These are phyloP conservation scores for Cherax destructor DNA, from an alignment of 1,140 invertebrate genomes.

Conservation along the genomic window DNA sequence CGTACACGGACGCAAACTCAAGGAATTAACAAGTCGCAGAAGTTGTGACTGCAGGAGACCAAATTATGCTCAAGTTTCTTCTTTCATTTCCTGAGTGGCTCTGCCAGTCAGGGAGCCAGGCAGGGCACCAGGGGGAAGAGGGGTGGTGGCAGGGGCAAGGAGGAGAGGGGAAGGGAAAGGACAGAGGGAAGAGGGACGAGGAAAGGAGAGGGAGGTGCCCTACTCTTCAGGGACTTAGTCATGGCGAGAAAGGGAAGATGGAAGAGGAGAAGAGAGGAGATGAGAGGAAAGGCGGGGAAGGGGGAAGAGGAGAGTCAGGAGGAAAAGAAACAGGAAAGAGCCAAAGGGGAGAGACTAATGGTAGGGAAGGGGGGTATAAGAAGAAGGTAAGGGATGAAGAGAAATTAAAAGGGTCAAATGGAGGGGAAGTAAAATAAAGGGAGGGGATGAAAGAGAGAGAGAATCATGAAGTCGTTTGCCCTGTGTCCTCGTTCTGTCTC, in stretches of 20 bases:
- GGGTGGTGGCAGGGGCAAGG: no score
- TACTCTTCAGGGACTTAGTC: no score
- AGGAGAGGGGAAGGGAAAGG: neutral
- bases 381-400: neutral
- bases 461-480: no score
- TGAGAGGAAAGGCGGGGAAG: no score
- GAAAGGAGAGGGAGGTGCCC: neutral
- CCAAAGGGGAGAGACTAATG: neutral
- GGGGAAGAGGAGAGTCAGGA: neutral
- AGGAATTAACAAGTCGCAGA: conserved; percentile 10
- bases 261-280: neutral
- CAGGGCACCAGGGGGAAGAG: neutral
- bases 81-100: conserved; percentile 12
- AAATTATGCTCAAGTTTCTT: conserved; percentile 18
- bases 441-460: neutral
- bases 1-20: neutral
- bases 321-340: no score
- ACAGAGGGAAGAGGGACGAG: neutral
- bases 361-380: neutral
- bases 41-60: neutral
- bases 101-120: neutral
- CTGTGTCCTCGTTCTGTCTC: no score
- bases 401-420: neutral
- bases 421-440: neutral
- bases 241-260: no score